Conservation (phyloP, 2,888 invertebrate genomes). For the Drosophila seclusa region DNA sequence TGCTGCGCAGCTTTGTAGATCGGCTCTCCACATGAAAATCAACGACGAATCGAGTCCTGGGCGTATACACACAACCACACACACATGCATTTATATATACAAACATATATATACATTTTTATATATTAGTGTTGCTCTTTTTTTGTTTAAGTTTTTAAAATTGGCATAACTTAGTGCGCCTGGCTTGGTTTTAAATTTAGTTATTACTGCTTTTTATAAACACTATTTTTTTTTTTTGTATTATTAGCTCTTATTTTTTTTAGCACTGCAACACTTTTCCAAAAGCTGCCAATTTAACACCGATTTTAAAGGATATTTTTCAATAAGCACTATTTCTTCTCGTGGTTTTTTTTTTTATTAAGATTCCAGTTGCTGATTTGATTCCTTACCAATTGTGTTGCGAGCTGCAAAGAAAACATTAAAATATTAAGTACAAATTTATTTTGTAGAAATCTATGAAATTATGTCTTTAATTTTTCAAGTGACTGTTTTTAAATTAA, state of each 20-base stretch:
- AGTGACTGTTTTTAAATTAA: too few relatives aligned
- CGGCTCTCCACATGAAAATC: slow-evolving; percentile 56
- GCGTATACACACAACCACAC: slow-evolving; percentile 42
- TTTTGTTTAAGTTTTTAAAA: slow-evolving; percentile 21
- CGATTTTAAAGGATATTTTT: slow-evolving; percentile 12
- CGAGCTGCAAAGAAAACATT: slow-evolving; percentile 46
- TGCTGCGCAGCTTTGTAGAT: slow-evolving; percentile 69
- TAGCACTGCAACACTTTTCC: slow-evolving; percentile 37
- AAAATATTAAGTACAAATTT: slow-evolving; percentile 1
- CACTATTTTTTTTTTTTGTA: not conserved
- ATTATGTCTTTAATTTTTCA: not conserved
- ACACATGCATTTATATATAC: slow-evolving; percentile 3
- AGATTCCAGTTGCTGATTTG: slow-evolving; percentile 43
- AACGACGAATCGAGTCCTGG: slow-evolving; percentile 55
- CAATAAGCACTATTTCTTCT: slow-evolving; percentile 29
- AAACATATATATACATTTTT: slow-evolving; percentile 9
- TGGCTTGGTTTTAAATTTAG: slow-evolving; percentile 14
- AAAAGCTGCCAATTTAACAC: slow-evolving; percentile 26
- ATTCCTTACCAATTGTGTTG: slow-evolving; percentile 70
- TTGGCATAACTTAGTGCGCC: slow-evolving; percentile 39
- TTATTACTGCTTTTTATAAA: slow-evolving; percentile 1
- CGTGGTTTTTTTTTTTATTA: slow-evolving; percentile 6
- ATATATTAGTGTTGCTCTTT: slow-evolving; percentile 9
- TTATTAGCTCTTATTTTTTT: slow-evolving; percentile 13
- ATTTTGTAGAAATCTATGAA: not conserved